These are phyloP conservation scores for Alcis repandata DNA, from an alignment of 2,888 invertebrate species.

Conservation along the genomic window DNA sequence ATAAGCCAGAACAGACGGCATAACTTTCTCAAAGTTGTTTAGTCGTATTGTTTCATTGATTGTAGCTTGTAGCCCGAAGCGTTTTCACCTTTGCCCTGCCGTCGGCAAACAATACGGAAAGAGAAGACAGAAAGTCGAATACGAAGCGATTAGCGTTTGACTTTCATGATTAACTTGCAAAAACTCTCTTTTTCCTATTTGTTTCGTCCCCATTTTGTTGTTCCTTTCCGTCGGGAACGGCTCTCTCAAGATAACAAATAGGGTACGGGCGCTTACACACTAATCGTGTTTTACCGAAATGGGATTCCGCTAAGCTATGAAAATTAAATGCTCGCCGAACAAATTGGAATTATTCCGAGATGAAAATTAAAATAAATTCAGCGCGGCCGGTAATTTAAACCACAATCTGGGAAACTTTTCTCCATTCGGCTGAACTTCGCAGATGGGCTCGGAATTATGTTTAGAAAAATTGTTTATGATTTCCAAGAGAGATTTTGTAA, in stretches of 20 bases:
- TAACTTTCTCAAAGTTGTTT: conserved; percentile 25
- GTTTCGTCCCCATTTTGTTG: conserved; percentile 53
- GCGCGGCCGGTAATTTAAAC: conserved; percentile 66
- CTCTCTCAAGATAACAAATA: conserved; percentile 74
- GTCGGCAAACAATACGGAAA: conserved; percentile 64
- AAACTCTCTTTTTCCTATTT: conserved; percentile 60
- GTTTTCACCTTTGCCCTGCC: conserved; percentile 54
- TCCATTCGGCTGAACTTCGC: conserved; percentile 57
- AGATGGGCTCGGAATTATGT: conserved; percentile 47
- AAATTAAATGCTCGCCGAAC: conserved; percentile 72
- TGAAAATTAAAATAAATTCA: conserved; percentile 73
- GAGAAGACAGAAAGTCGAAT: conserved; percentile 58
- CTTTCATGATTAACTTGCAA: conserved; percentile 72
- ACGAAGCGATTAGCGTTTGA: conserved; percentile 64
- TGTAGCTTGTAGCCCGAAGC: conserved; percentile 11
- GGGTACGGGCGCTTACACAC: conserved; percentile 71
- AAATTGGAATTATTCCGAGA: conserved; percentile 71
- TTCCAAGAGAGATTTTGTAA: conserved; percentile 21
- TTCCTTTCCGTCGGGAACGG: conserved; percentile 52
- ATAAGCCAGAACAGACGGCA: conserved; percentile 7
- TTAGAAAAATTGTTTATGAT: conserved; percentile 42
- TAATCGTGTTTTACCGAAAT: conserved; percentile 73
- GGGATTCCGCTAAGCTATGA: conserved; percentile 73
- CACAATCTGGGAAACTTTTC: conserved; percentile 63
- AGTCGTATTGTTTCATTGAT: conserved; percentile 21